A percentile compares a stretch with the other conserved stretches of the same genome.
These are phyloP conservation scores for Apodemia mormo DNA, from an alignment of 2,888 invertebrate species.

Conservation along the genomic window DNA sequence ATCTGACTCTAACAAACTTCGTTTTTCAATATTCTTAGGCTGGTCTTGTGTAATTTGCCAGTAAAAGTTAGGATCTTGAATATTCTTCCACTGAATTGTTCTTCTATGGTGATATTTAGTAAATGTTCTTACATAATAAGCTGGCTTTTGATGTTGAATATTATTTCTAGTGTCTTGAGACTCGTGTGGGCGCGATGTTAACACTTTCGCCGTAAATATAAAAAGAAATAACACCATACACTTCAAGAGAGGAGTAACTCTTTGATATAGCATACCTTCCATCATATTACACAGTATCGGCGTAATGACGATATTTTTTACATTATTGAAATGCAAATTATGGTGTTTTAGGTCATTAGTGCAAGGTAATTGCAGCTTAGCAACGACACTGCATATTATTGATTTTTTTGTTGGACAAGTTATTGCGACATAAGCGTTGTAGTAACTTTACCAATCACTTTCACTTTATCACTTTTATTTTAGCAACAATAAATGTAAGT, in stretches of 20 bases:
- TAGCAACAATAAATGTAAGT: background rate
- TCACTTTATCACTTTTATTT: background rate
- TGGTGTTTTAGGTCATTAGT: conserved; percentile 41
- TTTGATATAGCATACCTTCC: conserved; percentile 65
- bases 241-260: conserved; percentile 70
- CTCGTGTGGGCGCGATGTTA: conserved; percentile 71
- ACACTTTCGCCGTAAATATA: conserved; percentile 74
- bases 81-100: conserved; percentile 63
- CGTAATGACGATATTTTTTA: conserved; percentile 17
- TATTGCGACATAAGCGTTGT: conserved; percentile 32
- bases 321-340: conserved; percentile 32
- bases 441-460: conserved; percentile 11
- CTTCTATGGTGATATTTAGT: conserved; percentile 75
- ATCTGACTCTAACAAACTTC: conserved; percentile 56
- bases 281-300: conserved; percentile 44
- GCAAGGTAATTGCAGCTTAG: conserved; percentile 49
- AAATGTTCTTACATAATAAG: conserved; percentile 72
- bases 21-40: conserved; percentile 53
- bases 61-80: conserved; percentile 48
- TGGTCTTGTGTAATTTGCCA: conserved; percentile 51
- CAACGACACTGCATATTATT: conserved; percentile 58
- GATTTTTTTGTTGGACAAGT: conserved; percentile 41
- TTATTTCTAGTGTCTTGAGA: conserved; percentile 58
- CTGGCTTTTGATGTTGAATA: conserved; percentile 63
- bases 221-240: conserved; percentile 71